Percentiles rank a stretch among this genome's conserved stretches.
Conservation (phyloP, 2,888 invertebrate species). For the Cotesia congregata region DNA sequence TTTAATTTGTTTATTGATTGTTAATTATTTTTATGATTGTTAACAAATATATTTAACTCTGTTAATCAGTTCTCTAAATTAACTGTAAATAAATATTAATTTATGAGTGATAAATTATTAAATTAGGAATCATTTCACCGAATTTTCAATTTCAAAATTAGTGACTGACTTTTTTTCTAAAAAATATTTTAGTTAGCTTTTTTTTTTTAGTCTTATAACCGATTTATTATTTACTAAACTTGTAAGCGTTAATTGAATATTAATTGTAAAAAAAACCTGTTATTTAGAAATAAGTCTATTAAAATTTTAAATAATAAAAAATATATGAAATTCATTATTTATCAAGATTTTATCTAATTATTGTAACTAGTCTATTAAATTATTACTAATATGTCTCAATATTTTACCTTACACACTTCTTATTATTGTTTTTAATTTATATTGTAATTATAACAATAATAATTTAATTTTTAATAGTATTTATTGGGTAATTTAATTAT, state of each 20-base stretch:
- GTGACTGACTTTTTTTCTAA: neutral
- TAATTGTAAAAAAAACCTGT: neutral
- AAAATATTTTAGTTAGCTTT: neutral
- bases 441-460: too few relatives aligned
- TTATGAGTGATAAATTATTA: neutral
- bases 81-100: neutral
- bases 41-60: neutral
- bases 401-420: too few relatives aligned
- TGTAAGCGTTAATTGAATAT: neutral
- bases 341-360: neutral
- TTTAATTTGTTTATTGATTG: neutral
- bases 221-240: neutral
- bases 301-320: constrained; percentile 1
- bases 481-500: too few relatives aligned
- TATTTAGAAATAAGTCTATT: neutral
- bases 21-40: neutral
- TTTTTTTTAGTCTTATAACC: neutral
- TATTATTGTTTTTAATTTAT: too few relatives aligned
- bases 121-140: neutral
- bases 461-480: too few relatives aligned
- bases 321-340: neutral
- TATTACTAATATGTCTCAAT: too few relatives aligned
- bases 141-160: neutral
- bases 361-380: too few relatives aligned
- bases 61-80: neutral